phyloP scores from a whole-genome alignment of 2,888 invertebrate species.

The Leptinotarsa peninsularis region DNA sequence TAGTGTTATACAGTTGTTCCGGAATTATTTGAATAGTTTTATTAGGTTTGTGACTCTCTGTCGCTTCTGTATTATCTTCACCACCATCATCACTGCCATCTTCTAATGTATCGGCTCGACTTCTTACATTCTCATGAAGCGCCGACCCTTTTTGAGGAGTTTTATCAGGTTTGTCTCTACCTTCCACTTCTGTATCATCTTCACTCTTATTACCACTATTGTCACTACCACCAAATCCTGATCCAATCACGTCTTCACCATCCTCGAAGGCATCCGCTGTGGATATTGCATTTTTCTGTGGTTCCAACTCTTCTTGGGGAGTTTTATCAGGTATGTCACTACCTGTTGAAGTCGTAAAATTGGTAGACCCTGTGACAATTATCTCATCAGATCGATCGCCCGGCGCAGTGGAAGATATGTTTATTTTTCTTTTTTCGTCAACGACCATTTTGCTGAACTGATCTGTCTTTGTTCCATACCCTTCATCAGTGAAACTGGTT shows the following conservation, averaged over 20 bases:
- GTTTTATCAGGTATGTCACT: not conserved
- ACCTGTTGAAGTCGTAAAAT: not conserved
- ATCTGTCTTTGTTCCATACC: not conserved
- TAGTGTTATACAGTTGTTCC: no score
- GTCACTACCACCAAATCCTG: no score
- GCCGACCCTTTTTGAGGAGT: not conserved
- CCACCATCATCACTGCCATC: constrained; percentile 1
- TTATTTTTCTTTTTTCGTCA: not conserved
- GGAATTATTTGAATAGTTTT: no score
- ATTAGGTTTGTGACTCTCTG: no score
- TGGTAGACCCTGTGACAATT: not conserved
- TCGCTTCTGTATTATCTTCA: not conserved
- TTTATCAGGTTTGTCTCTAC: not conserved
- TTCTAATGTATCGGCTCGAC: not conserved
- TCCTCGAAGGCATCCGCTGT: no score
- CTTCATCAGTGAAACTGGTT: no score
- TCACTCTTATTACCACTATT: not conserved
- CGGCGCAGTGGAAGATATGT: not conserved
- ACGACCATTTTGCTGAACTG: not conserved
- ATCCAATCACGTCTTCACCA: no score
- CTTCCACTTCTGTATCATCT: not conserved
- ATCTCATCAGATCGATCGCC: not conserved
- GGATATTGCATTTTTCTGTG: no score
- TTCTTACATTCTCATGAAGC: not conserved
- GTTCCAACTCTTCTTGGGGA: not conserved